Base-by-base conservation (phyloP, 64 coral and sea anemone species). In the Exaiptasia diaphana region DNA sequence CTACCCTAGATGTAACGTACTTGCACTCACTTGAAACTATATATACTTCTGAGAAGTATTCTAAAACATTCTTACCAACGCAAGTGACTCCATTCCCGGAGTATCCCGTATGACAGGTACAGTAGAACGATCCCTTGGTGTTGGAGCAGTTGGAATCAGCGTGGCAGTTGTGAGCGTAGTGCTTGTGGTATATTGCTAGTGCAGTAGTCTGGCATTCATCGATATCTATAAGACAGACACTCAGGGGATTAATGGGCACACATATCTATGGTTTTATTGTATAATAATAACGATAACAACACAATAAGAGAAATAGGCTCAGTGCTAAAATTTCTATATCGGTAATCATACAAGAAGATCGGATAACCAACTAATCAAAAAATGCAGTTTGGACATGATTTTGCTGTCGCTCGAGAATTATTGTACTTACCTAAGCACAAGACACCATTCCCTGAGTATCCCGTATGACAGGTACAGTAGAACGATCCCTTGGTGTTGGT, bases 111-210 rank as follows among this genome's bases (percentile, higher is more conserved):
- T 83, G 71, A 62, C 88, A 90, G 5, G 60, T 83, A 22, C 88
- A 90, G 60, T 90, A 84, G 49, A 90, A 90, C 31, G 88, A 90
- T 14, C 88, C 88, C 64, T 90, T 90, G 44, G 88, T 90, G 71
- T 84, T 90, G 49, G 88, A 83, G 38, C 88, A 90, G 46, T 90
- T 90, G 59, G 88, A 70, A 45, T 90, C 79, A 78, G 38, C 27
- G 17, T 90, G 71, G 58, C 88, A 90, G 61, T 90, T 90, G 29
- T 90, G 79, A 31, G 60, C 38, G 41, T 91, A 91, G 52, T 80
- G 64, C 25, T 36, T 76, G 42, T 91, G 82, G 23, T 52, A 53
- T 53, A 32, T 10, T 78, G 82, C 76, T 13, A 86, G 56, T 6
- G 55, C 38, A 23, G 52, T 78, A 24, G 71, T 50, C 6, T 41